A percentile compares a stretch with the other conserved stretches of the same genome.
phyloP scores from a whole-genome alignment of 2,113 vertebrate species.

The Brienomyrus brachyistius region DNA sequence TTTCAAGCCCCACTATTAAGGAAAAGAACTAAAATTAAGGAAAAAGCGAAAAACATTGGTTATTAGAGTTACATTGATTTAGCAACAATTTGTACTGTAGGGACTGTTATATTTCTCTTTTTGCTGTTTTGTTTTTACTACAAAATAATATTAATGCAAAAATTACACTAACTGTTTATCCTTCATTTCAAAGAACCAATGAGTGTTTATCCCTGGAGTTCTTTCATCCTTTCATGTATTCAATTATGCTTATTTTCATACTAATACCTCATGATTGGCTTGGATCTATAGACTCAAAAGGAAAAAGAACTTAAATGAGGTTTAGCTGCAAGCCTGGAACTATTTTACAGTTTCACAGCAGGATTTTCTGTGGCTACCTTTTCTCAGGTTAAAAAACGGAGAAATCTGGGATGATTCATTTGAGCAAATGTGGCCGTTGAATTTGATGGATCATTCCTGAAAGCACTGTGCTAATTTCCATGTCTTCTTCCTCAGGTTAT shows the following conservation, averaged over 20 bases:
- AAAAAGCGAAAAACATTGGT: not conserved
- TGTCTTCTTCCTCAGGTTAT: constrained; percentile 99
- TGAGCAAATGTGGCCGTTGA: constrained; percentile 96
- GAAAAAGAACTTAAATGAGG: not conserved
- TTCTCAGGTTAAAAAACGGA: constrained; percentile 71
- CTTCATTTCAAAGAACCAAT: constrained; percentile 7
- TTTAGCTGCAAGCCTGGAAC: not conserved
- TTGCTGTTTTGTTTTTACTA: not conserved
- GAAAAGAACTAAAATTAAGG: not conserved
- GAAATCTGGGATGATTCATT: constrained; percentile 96
- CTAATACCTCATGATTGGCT: constrained; percentile 11
- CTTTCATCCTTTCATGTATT: constrained; percentile 11
- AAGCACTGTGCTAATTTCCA: constrained; percentile 99
- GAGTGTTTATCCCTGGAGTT: not conserved
- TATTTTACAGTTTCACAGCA: not conserved
- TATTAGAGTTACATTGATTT: not conserved
- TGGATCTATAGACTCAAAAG: not conserved
- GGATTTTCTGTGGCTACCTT: constrained; percentile 56
- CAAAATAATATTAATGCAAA: not conserved
- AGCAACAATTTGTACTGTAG: not conserved
- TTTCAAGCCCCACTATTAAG: not conserved
- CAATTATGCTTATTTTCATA: constrained; percentile 7
- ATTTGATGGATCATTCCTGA: constrained; percentile 99
- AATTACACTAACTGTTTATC: not conserved
- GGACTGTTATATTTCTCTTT: not conserved